Conservation (phyloP, 2,797 vertebrate species). For the Platyrinchus mystaceus region DNA sequence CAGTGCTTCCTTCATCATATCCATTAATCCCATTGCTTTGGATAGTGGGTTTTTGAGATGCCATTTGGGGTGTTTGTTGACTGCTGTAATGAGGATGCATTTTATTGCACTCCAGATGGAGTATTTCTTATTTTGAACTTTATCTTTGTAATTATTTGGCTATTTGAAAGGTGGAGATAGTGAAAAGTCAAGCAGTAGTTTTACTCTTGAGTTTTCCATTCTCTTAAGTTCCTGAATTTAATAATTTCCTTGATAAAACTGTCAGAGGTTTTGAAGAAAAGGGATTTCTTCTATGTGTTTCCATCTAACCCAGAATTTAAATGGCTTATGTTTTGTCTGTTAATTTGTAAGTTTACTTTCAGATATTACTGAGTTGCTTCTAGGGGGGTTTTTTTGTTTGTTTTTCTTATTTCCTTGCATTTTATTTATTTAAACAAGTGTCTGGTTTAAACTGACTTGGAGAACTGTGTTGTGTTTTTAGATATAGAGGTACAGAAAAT, state of each 20-base stretch:
- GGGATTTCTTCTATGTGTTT: neutral
- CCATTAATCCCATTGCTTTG: constrained; percentile 6
- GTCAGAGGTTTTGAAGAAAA: neutral
- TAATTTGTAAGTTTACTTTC: neutral
- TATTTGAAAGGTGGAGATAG: neutral
- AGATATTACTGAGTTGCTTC: neutral
- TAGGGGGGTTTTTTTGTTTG: neutral
- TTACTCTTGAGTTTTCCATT: neutral
- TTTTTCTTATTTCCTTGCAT: neutral
- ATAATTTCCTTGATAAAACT: neutral
- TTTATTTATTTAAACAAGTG: too few species aligned
- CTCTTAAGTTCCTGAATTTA: neutral
- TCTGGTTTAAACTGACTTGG: neutral
- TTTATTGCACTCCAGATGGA: neutral
- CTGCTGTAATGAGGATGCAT: neutral
- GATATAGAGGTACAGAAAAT: constrained; percentile 97
- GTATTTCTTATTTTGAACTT: neutral
- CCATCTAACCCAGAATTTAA: neutral
- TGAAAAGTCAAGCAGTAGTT: neutral
- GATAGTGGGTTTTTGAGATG: neutral
- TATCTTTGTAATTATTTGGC: neutral
- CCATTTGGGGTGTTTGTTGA: neutral
- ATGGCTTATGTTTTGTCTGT: neutral
- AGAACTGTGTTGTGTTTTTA: constrained; percentile 70
- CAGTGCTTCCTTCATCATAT: constrained; percentile 21